Evolutionary conservation across 2,113 vertebrate species (phyloP).

Genomic region (Onychostruthus taczanowskii): DNA sequence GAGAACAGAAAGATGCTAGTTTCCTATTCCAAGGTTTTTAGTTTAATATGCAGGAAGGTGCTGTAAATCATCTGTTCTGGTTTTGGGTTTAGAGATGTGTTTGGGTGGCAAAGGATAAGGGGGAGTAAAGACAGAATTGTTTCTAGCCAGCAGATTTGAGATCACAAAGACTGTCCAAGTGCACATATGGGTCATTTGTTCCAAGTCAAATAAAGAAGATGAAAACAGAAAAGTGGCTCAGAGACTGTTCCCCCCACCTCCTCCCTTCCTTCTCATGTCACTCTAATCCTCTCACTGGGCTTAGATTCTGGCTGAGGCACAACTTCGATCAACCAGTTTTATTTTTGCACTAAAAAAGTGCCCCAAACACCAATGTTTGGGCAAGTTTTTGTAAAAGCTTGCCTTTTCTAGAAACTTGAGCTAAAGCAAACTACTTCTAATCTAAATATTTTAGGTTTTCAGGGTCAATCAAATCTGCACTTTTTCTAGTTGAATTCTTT

Average conservation of each 20-base stretch:
- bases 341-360: neutral
- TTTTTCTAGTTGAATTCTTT: neutral
- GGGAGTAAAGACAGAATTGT: neutral
- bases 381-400: neutral
- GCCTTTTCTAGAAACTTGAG: neutral
- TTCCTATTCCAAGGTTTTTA: neutral
- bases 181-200: neutral
- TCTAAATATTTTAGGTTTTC: neutral
- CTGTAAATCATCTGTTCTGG: neutral
- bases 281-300: neutral
- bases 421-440: neutral
- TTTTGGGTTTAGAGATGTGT: neutral
- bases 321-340: neutral
- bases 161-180: neutral
- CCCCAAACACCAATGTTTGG: neutral
- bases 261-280: neutral
- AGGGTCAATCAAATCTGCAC: neutral
- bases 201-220: neutral
- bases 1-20: neutral
- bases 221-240: neutral
- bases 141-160: neutral
- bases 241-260: neutral
- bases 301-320: neutral
- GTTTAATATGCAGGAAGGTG: neutral
- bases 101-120: neutral